These are phyloP conservation scores for Lasioglossum lativentre DNA, from an alignment of 2,888 invertebrate genomes.

Conservation along the genomic window DNA sequence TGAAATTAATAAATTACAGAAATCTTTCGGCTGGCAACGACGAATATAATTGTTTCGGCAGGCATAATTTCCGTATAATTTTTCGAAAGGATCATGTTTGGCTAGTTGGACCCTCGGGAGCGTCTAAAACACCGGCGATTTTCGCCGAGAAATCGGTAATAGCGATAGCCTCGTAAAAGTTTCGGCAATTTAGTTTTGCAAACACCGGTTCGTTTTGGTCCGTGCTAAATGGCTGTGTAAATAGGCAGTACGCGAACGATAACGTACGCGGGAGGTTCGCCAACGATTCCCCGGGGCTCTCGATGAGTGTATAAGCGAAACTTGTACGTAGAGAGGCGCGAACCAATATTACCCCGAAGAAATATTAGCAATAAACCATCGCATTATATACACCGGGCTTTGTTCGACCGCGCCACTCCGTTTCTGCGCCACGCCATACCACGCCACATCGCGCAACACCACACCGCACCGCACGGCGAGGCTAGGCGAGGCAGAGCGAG, in stretches of 20 bases:
- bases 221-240: conserved; percentile 18
- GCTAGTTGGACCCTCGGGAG: background rate
- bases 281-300: conserved; percentile 37
- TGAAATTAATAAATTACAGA: too few relatives aligned
- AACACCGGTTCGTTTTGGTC: background rate
- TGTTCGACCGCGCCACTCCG: conserved; percentile 16
- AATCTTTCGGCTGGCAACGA: background rate
- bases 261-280: conserved; percentile 29
- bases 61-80: background rate
- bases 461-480: background rate
- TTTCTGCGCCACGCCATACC: background rate
- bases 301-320: conserved; percentile 36
- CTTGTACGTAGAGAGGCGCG: conserved; percentile 45
- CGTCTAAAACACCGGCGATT: background rate
- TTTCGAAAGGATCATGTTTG: background rate
- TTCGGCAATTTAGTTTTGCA: conserved; percentile 15
- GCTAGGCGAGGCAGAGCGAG: background rate
- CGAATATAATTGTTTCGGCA: background rate
- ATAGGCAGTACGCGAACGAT: conserved; percentile 27
- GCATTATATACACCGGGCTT: conserved; percentile 60
- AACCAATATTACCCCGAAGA: conserved; percentile 68
- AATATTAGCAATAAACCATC: conserved; percentile 72
- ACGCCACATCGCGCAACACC: background rate
- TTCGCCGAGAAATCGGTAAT: conserved; percentile 4
- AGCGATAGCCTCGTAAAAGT: background rate